phyloP scores from a whole-genome alignment of 2,888 invertebrate genomes.

The Dasysyrphus tricinctus region DNA sequence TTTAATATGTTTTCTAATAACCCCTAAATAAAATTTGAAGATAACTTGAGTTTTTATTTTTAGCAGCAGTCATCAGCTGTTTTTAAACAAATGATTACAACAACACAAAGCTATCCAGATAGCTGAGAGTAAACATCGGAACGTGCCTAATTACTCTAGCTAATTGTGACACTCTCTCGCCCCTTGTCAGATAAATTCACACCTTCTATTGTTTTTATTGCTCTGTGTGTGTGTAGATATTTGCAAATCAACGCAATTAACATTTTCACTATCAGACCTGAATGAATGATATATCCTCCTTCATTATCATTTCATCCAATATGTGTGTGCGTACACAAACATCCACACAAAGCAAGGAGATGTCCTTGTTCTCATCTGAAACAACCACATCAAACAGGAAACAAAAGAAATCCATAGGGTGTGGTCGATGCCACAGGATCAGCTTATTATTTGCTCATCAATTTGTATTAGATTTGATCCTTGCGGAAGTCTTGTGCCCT shows the following conservation, averaged over 20 bases:
- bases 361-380: not conserved
- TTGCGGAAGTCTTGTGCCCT: conserved; percentile 40
- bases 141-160: too few species aligned
- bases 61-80: not conserved
- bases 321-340: not conserved
- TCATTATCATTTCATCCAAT: conserved; percentile 30
- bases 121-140: too few species aligned
- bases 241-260: conserved; percentile 8
- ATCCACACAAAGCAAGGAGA: conserved; percentile 6
- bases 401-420: conserved; percentile 58
- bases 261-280: conserved; percentile 5
- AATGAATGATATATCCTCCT: conserved; percentile 45
- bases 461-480: conserved; percentile 68
- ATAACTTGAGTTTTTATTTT: not conserved
- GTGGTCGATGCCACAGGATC: conserved; percentile 67
- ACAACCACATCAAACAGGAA: conserved; percentile 25
- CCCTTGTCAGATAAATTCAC: too few species aligned
- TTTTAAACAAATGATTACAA: too few species aligned
- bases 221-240: too few species aligned
- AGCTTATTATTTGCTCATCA: conserved; percentile 75
- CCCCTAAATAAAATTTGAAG: too few species aligned
- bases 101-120: too few species aligned
- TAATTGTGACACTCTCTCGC: too few species aligned
- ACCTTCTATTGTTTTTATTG: too few species aligned
- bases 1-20: too few species aligned